Evolutionary conservation across 1,140 invertebrate species (phyloP).

Genomic region (Mizuhopecten yessoensis): DNA sequence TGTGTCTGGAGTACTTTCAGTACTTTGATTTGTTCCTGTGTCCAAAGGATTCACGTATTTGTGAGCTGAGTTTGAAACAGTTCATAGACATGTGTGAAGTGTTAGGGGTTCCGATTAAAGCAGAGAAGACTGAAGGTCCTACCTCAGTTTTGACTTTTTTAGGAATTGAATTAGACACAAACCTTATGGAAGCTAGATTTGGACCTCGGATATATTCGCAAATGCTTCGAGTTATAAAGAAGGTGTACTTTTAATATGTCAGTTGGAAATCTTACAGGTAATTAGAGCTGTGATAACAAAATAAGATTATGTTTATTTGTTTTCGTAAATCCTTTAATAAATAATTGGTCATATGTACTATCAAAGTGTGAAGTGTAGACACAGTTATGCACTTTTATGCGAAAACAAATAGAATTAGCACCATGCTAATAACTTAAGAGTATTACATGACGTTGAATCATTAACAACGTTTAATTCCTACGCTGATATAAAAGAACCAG

Average conservation of each 20-base stretch:
- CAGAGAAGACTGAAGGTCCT: conserved; percentile 43
- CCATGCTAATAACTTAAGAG: conserved; percentile 8
- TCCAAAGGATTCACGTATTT: conserved; percentile 20
- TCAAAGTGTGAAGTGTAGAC: background rate
- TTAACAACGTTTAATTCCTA: background rate
- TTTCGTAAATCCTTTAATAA: background rate
- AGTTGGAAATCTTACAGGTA: too few species aligned
- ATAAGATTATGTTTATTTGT: background rate
- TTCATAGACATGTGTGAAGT: too few species aligned
- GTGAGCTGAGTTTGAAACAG: too few species aligned
- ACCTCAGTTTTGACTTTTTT: conserved; percentile 51
- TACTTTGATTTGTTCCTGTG: conserved; percentile 61
- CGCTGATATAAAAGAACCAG: background rate
- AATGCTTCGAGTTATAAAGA: too few species aligned
- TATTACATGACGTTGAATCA: background rate
- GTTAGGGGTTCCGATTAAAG: background rate
- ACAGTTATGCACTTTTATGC: background rate
- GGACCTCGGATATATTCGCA: too few species aligned
- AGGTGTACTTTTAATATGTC: too few species aligned
- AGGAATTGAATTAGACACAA: conserved; percentile 55
- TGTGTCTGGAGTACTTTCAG: too few species aligned
- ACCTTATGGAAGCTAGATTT: conserved; percentile 42
- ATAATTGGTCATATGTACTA: background rate
- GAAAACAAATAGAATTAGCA: background rate
- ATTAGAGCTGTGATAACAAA: too few species aligned